Base-by-base conservation (phyloP, 2,888 invertebrate genomes). In the Eugnorisma glareosa region DNA sequence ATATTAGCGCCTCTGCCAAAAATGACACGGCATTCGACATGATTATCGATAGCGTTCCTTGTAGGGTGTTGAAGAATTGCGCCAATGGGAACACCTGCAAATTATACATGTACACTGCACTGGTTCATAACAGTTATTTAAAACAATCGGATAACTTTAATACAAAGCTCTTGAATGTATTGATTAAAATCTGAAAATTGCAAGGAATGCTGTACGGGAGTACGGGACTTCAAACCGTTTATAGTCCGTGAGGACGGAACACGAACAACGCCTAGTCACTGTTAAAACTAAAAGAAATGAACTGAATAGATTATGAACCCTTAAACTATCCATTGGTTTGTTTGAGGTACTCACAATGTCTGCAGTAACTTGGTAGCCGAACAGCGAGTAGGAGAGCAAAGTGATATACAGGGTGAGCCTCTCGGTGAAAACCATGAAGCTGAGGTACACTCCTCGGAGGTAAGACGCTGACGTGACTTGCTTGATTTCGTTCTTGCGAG, bases 381-480 rank as follows among this genome's bases (percentile, higher is more conserved):
- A 94, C 5, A 98, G 95, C 21, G 98, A 98, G 91, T 98, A 98
- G 1, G 98, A 97, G 67, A 98, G 96, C 73, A 99, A 97, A 5
- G 98, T 98, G 81, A 98, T 97, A 91, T 98, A 98, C 18, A 99
- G 96, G 4, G 99, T 98, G 69, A 99, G 97, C 84, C 99, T 97
- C 91, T 99, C 98, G 0, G 99, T 98, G 92, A 98, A 99, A 67
- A 99, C 98, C 96, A 98, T 98, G 91, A 97, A 97, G 90, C 97
- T 98, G 93, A 97, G 97, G 95, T 97, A 98, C 82, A 97, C 96
- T 54, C 97, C 98, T 82, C 97, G 97, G 80, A 97, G 95, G 92
- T 98, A 98, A 0, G 98, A 97, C 0, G 97, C 97, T 77, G 97
- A 97, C 13, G 97, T 97, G 86, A 98, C 97, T 88, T 97, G 97